phyloP scores from a whole-genome alignment of 2,888 invertebrate genomes.

The Leistus spinibarbis region DNA sequence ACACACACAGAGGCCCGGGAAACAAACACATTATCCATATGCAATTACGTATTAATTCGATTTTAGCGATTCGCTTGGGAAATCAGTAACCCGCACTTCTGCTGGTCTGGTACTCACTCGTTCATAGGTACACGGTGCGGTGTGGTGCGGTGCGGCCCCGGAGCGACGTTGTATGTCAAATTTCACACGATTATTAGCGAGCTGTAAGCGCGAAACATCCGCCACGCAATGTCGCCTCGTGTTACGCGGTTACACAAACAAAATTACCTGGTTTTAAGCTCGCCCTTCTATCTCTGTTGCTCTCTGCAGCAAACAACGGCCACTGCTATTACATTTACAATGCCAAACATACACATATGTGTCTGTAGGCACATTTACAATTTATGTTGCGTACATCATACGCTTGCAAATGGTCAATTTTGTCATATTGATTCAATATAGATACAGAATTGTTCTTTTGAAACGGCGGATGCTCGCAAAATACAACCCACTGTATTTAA shows the following conservation, averaged over 20 bases:
- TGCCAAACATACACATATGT: not conserved
- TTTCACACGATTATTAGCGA: conserved; percentile 26
- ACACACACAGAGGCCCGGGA: not conserved
- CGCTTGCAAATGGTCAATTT: not conserved
- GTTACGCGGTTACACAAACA: conserved; percentile 4
- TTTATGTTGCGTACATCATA: no score
- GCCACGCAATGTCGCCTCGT: conserved; percentile 12
- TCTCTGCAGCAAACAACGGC: not conserved
- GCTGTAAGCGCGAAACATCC: conserved; percentile 23
- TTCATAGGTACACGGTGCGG: not conserved
- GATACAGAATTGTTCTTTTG: not conserved
- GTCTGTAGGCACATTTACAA: not conserved
- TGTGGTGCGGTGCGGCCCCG: not conserved
- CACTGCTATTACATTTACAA: not conserved
- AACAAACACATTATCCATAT: conserved; percentile 29
- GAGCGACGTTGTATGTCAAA: conserved; percentile 15
- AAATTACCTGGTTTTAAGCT: conserved; percentile 5
- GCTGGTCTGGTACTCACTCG: not conserved
- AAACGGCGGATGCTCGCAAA: not conserved
- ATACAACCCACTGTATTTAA: not conserved
- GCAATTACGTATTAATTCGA: conserved; percentile 38
- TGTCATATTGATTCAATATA: not conserved
- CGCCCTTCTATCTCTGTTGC: not conserved
- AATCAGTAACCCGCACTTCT: conserved; percentile 3
- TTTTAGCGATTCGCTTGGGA: conserved; percentile 22